phyloP scores from a whole-genome alignment of 2,797 vertebrate genomes.

The Gymnodraco acuticeps region DNA sequence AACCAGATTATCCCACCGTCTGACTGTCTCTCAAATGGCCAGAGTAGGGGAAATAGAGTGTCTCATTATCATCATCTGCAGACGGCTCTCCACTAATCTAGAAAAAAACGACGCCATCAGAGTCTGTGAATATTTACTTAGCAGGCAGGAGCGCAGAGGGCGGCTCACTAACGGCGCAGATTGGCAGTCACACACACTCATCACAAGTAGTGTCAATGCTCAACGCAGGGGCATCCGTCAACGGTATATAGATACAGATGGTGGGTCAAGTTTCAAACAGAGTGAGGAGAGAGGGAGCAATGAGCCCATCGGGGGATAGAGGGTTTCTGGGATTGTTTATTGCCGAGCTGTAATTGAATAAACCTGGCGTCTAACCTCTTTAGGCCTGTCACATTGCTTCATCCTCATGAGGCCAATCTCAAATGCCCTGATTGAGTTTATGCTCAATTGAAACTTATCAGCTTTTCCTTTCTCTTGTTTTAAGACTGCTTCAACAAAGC shows the following conservation, averaged over 20 bases:
- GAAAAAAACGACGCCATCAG: constrained; percentile 68
- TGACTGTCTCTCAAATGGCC: constrained; percentile 75
- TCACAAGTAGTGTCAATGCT: constrained; percentile 62
- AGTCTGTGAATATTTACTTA: constrained; percentile 74
- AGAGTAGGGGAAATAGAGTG: constrained; percentile 72
- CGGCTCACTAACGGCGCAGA: constrained; percentile 33
- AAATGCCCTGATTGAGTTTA: constrained; percentile 77
- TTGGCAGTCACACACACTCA: constrained; percentile 65
- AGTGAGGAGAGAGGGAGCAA: constrained; percentile 48
- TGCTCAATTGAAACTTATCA: constrained; percentile 78
- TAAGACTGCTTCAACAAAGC: constrained; percentile 44
- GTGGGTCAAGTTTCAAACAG: constrained; percentile 74
- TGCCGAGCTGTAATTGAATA: constrained; percentile 81
- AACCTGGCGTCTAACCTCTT: constrained; percentile 79
- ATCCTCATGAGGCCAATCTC: constrained; percentile 78
- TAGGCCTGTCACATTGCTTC: constrained; percentile 83
- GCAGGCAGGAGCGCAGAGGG: constrained; percentile 47
- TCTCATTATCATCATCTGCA: constrained; percentile 78
- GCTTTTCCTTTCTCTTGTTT: constrained; percentile 43
- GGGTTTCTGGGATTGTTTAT: constrained; percentile 79
- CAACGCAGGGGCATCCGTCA: constrained; percentile 61
- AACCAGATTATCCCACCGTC: constrained; percentile 78
- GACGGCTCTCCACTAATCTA: constrained; percentile 75
- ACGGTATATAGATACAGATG: constrained; percentile 65
- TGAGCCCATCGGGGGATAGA: constrained; percentile 63